Percentiles rank a stretch among this genome's conserved stretches.
phyloP scores from a whole-genome alignment of 2,888 invertebrate species.

The Galerucella pusilla region DNA sequence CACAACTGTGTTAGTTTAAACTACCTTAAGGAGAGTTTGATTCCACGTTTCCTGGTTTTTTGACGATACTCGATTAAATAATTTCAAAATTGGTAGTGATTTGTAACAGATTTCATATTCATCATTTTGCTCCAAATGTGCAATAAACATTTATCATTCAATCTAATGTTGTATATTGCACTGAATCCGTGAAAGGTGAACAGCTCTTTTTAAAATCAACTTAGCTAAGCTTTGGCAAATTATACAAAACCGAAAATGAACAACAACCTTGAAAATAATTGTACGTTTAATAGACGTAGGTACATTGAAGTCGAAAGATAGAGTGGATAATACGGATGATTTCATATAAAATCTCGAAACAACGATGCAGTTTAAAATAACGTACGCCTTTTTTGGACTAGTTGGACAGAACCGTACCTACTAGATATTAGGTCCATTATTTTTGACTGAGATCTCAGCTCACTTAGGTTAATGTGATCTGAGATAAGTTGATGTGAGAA shows the following conservation, averaged over 20 bases:
- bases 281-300: conserved; percentile 23
- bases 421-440: neutral
- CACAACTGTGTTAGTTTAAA: too few species aligned
- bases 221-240: conserved; percentile 18
- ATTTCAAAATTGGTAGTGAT: too few species aligned
- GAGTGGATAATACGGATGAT: conserved; percentile 14
- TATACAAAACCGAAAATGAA: conserved; percentile 27
- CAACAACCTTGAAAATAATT: conserved; percentile 32
- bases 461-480: too few species aligned
- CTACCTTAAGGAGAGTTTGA: too few species aligned
- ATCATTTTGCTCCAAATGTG: neutral
- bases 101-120: neutral
- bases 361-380: conserved; percentile 1
- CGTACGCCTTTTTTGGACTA: neutral
- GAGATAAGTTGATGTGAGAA: too few species aligned
- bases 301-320: conserved; percentile 8
- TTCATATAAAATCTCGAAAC: conserved; percentile 9
- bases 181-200: conserved; percentile 15
- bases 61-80: too few species aligned
- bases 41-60: too few species aligned
- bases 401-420: neutral
- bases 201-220: conserved; percentile 24
- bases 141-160: neutral
- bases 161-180: conserved; percentile 7
- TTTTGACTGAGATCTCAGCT: too few species aligned